Evolutionary conservation across 2,888 invertebrate species (phyloP).

Genomic region (Erynnis tages): DNA sequence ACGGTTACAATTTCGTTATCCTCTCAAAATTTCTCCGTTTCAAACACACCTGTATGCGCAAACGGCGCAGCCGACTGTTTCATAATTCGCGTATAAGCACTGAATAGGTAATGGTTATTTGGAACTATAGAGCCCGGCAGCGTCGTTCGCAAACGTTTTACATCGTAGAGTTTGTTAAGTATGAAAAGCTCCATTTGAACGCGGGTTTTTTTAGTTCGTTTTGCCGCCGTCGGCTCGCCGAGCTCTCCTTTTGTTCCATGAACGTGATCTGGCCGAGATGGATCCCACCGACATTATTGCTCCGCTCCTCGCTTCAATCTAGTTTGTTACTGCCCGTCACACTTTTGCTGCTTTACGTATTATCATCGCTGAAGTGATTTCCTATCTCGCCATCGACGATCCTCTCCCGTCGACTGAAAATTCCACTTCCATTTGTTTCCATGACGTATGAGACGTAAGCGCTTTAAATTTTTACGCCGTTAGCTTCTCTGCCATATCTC

Average conservation of each 20-base stretch:
- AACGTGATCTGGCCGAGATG: constrained; percentile 77
- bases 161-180: constrained; percentile 66
- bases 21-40: constrained; percentile 39
- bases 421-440: constrained; percentile 58
- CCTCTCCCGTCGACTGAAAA: constrained; percentile 43
- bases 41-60: constrained; percentile 36
- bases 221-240: constrained; percentile 57
- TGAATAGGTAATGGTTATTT: constrained; percentile 41
- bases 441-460: constrained; percentile 56
- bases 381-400: constrained; percentile 44
- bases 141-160: constrained; percentile 48
- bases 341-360: constrained; percentile 56
- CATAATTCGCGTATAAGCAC: constrained; percentile 39
- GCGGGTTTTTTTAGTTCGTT: constrained; percentile 64
- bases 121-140: constrained; percentile 36
- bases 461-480: constrained; percentile 61
- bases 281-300: constrained; percentile 69
- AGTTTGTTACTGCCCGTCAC: constrained; percentile 64
- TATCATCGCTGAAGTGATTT: constrained; percentile 58
- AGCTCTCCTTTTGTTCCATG: constrained; percentile 71
- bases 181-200: constrained; percentile 72
- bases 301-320: constrained; percentile 62
- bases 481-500: constrained; percentile 57
- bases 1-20: constrained; percentile 39
- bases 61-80: constrained; percentile 40